Percentiles rank a stretch among this genome's conserved stretches.
These are phyloP conservation scores for Phalanger gymnotis DNA, from an alignment of 2,797 vertebrate species.

Conservation along the genomic window DNA sequence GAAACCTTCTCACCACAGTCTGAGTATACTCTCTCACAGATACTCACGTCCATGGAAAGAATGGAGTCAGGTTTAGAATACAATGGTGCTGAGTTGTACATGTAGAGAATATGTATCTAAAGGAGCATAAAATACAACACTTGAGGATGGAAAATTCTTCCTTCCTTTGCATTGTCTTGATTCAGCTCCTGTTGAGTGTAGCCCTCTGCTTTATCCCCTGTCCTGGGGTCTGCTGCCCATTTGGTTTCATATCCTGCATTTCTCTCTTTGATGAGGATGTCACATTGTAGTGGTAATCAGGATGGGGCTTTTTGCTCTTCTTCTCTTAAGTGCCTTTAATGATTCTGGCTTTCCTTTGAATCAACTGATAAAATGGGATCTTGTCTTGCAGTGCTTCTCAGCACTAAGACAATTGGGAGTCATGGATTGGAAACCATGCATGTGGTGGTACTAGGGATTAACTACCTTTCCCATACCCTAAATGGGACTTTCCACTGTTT, in stretches of 20 bases:
- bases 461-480: no score
- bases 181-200: neutral
- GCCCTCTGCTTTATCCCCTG: neutral
- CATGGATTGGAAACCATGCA: no score
- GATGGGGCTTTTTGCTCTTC: no score
- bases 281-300: no score
- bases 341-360: no score
- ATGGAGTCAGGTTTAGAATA: neutral
- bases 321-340: no score
- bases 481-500: no score
- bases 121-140: neutral
- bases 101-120: neutral
- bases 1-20: neutral
- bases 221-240: neutral
- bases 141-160: neutral
- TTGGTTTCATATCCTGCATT: neutral
- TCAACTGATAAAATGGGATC: no score
- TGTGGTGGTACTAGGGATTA: no score
- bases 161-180: neutral
- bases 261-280: neutral
- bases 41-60: neutral
- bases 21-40: neutral
- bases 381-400: no score
- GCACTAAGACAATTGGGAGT: no score
- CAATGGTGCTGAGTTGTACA: neutral